Evolutionary conservation across 2,113 vertebrate genomes (phyloP).

Genomic region (Excalfactoria chinensis): DNA sequence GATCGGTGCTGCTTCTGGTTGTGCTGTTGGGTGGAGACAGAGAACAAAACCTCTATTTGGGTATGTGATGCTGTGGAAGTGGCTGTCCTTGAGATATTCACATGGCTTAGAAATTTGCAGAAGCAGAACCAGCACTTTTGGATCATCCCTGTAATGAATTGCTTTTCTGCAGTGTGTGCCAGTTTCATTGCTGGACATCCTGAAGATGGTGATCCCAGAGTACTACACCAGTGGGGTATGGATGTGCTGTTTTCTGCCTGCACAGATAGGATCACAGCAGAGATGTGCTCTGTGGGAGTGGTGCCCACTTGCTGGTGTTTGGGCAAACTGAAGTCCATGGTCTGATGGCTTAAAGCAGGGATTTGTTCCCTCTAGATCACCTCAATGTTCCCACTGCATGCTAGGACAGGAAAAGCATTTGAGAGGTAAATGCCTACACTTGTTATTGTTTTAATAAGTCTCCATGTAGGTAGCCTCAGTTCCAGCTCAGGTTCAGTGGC

Average conservation of each 20-base stretch:
- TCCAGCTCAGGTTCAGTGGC: background rate
- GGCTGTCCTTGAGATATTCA: background rate
- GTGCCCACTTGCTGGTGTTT: background rate
- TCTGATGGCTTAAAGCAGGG: background rate
- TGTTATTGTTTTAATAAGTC: background rate
- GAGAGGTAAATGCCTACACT: background rate
- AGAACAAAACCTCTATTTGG: background rate
- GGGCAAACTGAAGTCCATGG: background rate
- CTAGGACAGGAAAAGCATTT: background rate
- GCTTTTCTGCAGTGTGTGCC: background rate
- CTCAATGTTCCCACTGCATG: accelerated
- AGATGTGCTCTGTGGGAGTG: accelerated
- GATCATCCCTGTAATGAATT: background rate
- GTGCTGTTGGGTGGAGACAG: background rate
- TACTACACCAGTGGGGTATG: background rate
- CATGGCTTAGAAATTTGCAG: background rate
- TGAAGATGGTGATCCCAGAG: background rate
- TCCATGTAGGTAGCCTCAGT: background rate
- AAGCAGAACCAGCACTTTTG: background rate
- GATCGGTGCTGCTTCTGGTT: background rate
- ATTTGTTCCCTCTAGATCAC: background rate
- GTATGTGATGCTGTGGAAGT: background rate
- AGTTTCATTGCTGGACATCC: background rate
- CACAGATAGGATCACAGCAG: background rate
- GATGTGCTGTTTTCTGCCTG: background rate